Percentiles rank a stretch among this genome's conserved stretches.
phyloP scores from a whole-genome alignment of 2,113 vertebrate genomes.

The Cyphomyrus plagiostoma region DNA sequence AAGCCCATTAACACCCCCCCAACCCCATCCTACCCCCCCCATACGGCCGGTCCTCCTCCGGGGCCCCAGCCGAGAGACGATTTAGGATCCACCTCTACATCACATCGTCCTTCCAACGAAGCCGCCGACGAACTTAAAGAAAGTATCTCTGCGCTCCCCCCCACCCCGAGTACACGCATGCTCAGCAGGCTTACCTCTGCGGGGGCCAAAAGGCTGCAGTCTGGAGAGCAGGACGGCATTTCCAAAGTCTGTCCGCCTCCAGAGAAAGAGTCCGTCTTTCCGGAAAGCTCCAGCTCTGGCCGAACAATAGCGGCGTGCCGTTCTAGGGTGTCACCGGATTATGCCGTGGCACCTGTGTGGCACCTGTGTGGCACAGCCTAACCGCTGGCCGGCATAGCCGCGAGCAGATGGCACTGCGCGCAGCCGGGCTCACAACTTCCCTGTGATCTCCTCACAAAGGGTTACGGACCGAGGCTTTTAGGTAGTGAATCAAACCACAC shows the following conservation, averaged over 20 bases:
- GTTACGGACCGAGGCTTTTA: conserved; percentile 59
- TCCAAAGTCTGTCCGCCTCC: conserved; percentile 59
- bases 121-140: background rate
- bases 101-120: background rate
- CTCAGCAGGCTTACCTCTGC: conserved; percentile 73
- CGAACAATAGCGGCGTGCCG: conserved; percentile 17
- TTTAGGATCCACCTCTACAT: background rate
- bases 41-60: background rate
- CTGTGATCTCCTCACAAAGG: conserved; percentile 63
- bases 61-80: too few species aligned
- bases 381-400: conserved; percentile 30
- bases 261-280: conserved; percentile 34
- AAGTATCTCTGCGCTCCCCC: background rate
- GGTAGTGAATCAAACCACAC: conserved; percentile 65
- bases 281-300: conserved; percentile 31
- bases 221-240: conserved; percentile 86
- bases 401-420: conserved; percentile 52
- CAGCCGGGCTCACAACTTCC: conserved; percentile 52
- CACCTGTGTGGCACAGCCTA: conserved; percentile 60
- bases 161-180: conserved; percentile 4
- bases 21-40: background rate
- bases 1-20: too few species aligned
- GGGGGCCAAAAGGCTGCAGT: conserved; percentile 80
- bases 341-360: conserved; percentile 49
- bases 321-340: conserved; percentile 43